Evolutionary conservation across 2,888 invertebrate genomes (phyloP), one percentile per base, ranked within the genome.

Genomic region (Sphaerophoria taeniata): DNA sequence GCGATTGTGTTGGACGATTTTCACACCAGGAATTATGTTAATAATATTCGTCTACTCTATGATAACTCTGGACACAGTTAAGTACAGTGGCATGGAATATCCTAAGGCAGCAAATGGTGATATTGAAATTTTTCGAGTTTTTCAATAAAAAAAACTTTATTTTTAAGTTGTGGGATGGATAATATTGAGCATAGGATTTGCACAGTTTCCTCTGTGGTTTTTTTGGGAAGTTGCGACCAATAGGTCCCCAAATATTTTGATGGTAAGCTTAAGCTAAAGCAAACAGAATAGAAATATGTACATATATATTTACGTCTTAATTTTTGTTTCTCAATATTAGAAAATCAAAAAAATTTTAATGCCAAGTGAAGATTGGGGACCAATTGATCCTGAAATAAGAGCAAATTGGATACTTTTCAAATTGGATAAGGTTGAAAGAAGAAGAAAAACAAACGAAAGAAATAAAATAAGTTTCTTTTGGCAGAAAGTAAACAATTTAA

Each of bases 1-100:
- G 96, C 94, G 96, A 67, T 77, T 95, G 31, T 96, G 96, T 87
- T 97, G 97, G 97, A 93, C 94, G 0, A 73, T 96, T 49, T 92
- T 96, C 65, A 95, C 95, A 6, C 97, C 97, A 0, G 89, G 93
- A 0, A 92, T 95, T 87, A 94, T 96, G 93, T 91, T 94, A 6
- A 90, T 94, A 1, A 96, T 97, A 55, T 94, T 96, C 87, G 88
- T 95, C 3, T 96, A 96, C 89, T 95, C 95, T 0, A 91, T 96
- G 65, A 89, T 91, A 0, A 94, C 94, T 0, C 93, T 94, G 74
- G 92, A 94, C 75, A 93, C 94, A 0, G 90, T 95, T 0, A 92
- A 90, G 5, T 95, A 96, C 88, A 95, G 94, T 47, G 91, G 91
- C 55, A 91, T 92, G 73, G 88, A 89, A 4, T 96, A 94, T 90